Evolutionary conservation across 2,888 invertebrate genomes (phyloP).

Genomic region (Polydesmus complanatus): DNA sequence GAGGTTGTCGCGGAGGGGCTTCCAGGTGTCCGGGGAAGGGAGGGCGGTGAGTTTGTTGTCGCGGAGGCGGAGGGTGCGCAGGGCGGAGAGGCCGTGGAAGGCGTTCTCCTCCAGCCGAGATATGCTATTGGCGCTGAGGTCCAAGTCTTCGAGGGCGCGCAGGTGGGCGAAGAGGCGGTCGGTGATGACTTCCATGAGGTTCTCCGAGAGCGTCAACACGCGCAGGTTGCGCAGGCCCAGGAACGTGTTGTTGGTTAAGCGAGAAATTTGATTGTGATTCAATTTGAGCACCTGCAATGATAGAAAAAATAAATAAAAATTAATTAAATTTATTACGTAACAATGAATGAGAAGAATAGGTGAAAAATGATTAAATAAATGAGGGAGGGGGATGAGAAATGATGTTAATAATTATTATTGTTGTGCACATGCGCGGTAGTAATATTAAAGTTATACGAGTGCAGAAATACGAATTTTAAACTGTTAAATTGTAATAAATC

Average conservation of each 20-base stretch:
- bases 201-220: constrained; percentile 38
- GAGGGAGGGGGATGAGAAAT: no score
- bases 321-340: no score
- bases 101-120: constrained; percentile 55
- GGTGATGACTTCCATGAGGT: constrained; percentile 11
- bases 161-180: constrained; percentile 27
- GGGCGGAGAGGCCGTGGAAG: constrained; percentile 48
- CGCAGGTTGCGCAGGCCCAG: constrained; percentile 58
- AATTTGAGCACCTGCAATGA: constrained; percentile 33
- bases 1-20: constrained; percentile 36
- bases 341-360: no score
- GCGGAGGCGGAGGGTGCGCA: constrained; percentile 59
- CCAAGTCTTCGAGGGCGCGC: constrained; percentile 53
- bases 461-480: no score
- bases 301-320: no score
- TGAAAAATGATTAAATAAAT: no score
- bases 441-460: no score
- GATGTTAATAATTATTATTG: no score
- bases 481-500: no score
- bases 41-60: constrained; percentile 67
- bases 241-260: constrained; percentile 59
- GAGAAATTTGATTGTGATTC: constrained; percentile 60
- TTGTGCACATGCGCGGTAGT: no score
- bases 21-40: constrained; percentile 53
- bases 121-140: constrained; percentile 65